Evolutionary conservation across 2,113 vertebrate genomes (phyloP).

Genomic region (Azemiops feae): DNA sequence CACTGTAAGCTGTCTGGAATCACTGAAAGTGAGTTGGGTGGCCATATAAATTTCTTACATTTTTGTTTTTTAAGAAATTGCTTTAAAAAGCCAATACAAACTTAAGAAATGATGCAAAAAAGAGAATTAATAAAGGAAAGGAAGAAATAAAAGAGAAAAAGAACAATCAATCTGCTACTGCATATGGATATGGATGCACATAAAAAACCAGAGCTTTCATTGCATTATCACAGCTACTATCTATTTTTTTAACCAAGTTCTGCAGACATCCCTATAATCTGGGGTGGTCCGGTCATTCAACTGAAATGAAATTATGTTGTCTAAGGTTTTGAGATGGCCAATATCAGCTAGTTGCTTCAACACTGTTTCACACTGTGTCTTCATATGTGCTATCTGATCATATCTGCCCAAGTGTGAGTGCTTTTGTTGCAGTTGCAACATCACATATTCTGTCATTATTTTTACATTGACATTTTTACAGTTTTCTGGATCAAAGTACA

Average conservation of each 20-base stretch:
- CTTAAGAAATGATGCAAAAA: neutral
- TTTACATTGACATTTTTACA: neutral
- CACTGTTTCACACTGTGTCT: neutral
- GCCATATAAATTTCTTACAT: neutral
- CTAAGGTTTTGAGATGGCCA: neutral
- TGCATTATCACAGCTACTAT: neutral
- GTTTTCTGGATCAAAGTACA: neutral
- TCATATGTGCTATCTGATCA: neutral
- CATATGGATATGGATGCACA: neutral
- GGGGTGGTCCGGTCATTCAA: neutral
- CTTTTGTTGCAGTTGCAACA: neutral
- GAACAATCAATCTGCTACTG: neutral
- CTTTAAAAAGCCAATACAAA: neutral
- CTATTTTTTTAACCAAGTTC: neutral
- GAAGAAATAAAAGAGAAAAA: neutral
- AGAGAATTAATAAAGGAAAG: neutral
- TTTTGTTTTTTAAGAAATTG: neutral
- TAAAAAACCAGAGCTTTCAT: neutral
- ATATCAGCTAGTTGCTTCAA: neutral
- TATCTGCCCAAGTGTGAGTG: neutral
- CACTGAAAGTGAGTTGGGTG: neutral
- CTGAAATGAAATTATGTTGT: neutral
- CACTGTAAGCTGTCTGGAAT: neutral
- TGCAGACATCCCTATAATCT: neutral
- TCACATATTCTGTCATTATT: neutral